Evolutionary conservation across 2,113 vertebrate genomes (phyloP).

Genomic region (Protomyctophum bolini): DNA sequence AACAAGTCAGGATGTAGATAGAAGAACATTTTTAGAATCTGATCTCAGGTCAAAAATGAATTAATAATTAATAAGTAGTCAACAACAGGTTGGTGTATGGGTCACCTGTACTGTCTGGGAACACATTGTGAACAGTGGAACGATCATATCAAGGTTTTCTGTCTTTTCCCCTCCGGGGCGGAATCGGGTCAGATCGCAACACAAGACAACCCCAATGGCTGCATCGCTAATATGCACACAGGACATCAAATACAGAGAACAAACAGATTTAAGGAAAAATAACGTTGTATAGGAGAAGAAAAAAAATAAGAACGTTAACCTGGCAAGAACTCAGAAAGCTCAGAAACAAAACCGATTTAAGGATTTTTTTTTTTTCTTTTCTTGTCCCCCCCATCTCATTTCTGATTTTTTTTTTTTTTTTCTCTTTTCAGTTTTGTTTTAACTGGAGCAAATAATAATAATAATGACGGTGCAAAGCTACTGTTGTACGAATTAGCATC

Average conservation of each 20-base stretch:
- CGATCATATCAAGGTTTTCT: constrained; percentile 88
- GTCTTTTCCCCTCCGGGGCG: constrained; percentile 78
- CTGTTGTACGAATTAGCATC: no score
- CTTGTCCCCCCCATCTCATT: no score
- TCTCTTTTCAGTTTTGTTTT: not conserved
- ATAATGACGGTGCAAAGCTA: no score
- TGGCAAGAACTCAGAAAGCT: constrained; percentile 67
- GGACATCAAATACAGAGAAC: constrained; percentile 99
- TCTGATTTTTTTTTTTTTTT: no score
- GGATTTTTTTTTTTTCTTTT: constrained; percentile 12
- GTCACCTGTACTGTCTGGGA: constrained; percentile 98
- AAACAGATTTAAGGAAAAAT: constrained; percentile 94
- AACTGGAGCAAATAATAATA: no score
- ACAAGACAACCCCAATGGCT: constrained; percentile 99
- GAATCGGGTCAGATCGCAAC: constrained; percentile 94
- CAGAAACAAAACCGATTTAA: constrained; percentile 53
- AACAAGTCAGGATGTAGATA: no score
- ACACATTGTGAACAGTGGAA: constrained; percentile 99
- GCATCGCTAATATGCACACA: constrained; percentile 99
- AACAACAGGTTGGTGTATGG: constrained; percentile 99
- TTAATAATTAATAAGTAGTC: no score
- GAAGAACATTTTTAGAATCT: no score
- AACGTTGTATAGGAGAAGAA: no score
- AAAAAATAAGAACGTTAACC: constrained; percentile 72
- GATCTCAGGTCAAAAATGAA: no score